Evolutionary conservation across 1,140 invertebrate species (phyloP), one percentile per base, ranked within the genome.

Genomic region (Scaptomyza hsui): DNA sequence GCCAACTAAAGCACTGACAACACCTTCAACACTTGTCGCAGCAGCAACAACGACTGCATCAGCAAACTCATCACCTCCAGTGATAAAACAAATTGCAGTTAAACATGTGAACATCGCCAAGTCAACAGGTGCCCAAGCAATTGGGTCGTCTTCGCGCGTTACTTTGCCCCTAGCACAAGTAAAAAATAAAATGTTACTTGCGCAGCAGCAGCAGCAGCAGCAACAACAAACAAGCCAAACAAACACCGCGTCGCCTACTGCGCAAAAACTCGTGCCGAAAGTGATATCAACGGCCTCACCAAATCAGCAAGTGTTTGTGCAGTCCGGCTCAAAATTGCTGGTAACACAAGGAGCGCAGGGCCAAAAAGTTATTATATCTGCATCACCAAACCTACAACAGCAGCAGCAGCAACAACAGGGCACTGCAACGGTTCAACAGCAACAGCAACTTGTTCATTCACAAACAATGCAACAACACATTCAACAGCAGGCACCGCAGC

Each of bases 341-440:
- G 72, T 91, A 7, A 78, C 85, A 3, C 90, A 91, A 63, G 91
- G 90, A 13, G 62, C 82, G 4, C 90, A 91, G 41, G 89, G 90
- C 0, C 90, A 91, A 52, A 90, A 91, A 57, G 82, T 91, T 16
- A 72, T 91, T 4, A 82, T 91, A 61, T 86, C 81, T 10, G 61
- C 90, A 4, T 42, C 73, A 9, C 44, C 82, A n/a, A 70, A 19
- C 18, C 56, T 63, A 29, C 26, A 29, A 18, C 69, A 72, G 35
- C 81, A 89, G 26, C 77, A 75, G 15, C 35, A 55, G 32, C 51
- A 45, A 32, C 63, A 59, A 39, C 63, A 59, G 32, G 53, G 45
- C 3, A 26, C 63, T 19, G 35, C 75, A 16, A 62, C 80, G 12
- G 72, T 71, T 7, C 81, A 77, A 18, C 81, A 77, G 21, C 81